Conservation (phyloP, 2,797 vertebrate genomes). For the Bovichtus diacanthus region DNA sequence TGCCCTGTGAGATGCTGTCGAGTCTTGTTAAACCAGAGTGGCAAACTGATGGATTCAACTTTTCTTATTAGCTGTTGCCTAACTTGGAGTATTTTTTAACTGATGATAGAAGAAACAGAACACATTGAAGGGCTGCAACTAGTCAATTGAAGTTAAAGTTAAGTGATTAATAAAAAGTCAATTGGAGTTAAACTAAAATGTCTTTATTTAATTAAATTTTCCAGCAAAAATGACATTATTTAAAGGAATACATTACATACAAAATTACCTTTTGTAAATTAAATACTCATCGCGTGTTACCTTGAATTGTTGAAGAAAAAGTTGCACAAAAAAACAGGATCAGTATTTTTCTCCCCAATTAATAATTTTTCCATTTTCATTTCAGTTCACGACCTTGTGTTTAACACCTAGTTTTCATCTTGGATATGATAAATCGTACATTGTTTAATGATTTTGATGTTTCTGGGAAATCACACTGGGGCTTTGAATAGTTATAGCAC, state of each 20-base stretch:
- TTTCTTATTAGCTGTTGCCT: too few relatives aligned
- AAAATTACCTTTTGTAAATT: too few relatives aligned
- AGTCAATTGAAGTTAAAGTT: too few relatives aligned
- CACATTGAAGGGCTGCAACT: background rate
- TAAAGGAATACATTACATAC: too few relatives aligned
- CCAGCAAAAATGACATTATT: background rate
- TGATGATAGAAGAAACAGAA: background rate
- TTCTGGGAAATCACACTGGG: background rate
- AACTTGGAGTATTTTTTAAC: background rate
- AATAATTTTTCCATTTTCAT: too few relatives aligned
- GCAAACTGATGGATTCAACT: background rate
- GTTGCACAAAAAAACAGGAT: too few relatives aligned
- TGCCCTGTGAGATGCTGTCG: background rate
- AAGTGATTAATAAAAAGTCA: background rate
- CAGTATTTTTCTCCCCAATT: too few relatives aligned
- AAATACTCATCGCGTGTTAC: too few relatives aligned
- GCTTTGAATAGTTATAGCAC: background rate
- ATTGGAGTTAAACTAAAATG: background rate
- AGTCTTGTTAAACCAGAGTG: background rate
- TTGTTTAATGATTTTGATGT: background rate
- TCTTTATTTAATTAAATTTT: background rate
- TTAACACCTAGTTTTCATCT: background rate
- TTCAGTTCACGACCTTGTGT: background rate
- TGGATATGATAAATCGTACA: background rate
- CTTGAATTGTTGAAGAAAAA: too few relatives aligned